phyloP scores from a whole-genome alignment of 2,888 invertebrate genomes.

The Stenodema calcarata region DNA sequence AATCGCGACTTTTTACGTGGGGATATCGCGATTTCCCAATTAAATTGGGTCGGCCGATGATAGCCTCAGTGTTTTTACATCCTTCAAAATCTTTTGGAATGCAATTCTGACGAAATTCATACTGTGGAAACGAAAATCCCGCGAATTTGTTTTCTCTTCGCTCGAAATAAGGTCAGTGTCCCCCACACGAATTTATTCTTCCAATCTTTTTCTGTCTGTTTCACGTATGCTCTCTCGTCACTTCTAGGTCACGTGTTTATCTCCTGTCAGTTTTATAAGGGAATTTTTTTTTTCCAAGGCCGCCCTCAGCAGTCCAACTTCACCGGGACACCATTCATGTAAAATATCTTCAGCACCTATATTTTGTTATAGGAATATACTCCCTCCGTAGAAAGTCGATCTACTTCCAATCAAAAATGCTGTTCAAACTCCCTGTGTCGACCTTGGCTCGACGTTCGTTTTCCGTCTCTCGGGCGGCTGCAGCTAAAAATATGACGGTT shows the following conservation, averaged over 20 bases:
- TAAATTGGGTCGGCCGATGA: neutral
- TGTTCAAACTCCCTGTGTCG: slow-evolving; percentile 31
- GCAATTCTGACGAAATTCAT: neutral
- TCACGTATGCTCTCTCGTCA: slow-evolving; percentile 1
- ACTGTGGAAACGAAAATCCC: neutral
- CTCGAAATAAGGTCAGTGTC: slow-evolving; percentile 19
- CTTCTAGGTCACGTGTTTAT: slow-evolving; percentile 38
- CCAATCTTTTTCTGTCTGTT: neutral
- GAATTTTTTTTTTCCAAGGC: slow-evolving; percentile 29
- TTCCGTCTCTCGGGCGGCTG: slow-evolving; percentile 12
- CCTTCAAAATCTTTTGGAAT: neutral
- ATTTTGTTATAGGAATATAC: neutral
- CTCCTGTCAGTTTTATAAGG: slow-evolving; percentile 6
- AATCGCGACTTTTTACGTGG: slow-evolving; percentile 3
- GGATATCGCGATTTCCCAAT: neutral
- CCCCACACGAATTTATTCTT: neutral
- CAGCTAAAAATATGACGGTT: slow-evolving; percentile 80
- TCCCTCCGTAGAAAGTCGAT: neutral
- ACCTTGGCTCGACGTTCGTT: slow-evolving; percentile 39
- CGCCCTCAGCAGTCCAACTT: neutral
- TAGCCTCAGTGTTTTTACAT: neutral
- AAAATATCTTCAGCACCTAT: neutral
- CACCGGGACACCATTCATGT: neutral
- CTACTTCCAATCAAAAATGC: neutral
- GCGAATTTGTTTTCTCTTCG: neutral